A percentile compares a stretch with the other conserved stretches of the same genome.
phyloP scores from a whole-genome alignment of 2,797 vertebrate genomes.

The Acridotheres tristis region DNA sequence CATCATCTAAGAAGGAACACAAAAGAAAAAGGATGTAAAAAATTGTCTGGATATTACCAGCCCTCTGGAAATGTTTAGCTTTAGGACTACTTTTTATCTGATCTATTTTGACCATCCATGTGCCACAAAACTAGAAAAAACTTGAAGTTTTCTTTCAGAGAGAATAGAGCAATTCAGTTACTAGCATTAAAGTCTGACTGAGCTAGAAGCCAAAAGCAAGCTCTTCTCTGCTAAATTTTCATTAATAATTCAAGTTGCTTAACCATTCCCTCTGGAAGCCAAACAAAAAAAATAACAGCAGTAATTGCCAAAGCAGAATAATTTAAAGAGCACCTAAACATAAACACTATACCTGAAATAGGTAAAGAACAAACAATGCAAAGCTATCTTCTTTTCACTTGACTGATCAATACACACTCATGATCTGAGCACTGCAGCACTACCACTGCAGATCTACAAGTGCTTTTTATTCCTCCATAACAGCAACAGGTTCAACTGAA shows the following conservation, averaged over 20 bases:
- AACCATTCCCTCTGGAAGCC: background rate
- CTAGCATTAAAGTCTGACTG: background rate
- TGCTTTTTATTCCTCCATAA: background rate
- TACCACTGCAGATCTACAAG: background rate
- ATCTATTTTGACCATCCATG: background rate
- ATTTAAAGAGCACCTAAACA: background rate
- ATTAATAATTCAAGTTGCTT: background rate
- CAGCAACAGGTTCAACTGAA: background rate
- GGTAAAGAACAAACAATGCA: background rate
- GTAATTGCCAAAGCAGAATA: background rate
- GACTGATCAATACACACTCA: background rate
- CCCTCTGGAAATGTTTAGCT: background rate
- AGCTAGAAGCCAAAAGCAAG: background rate
- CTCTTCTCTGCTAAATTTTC: background rate
- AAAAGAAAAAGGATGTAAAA: background rate
- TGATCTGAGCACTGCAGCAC: background rate
- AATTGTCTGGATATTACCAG: background rate
- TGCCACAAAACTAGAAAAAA: background rate
- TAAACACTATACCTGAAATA: background rate
- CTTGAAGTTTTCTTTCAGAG: background rate
- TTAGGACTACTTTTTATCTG: background rate
- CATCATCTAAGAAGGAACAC: background rate
- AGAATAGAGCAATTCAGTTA: background rate
- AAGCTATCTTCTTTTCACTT: background rate
- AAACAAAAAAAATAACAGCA: background rate